Evolutionary conservation across 2,888 invertebrate species (phyloP), one percentile per base, ranked within the genome.

Genomic region (Adelognathus sp.): DNA sequence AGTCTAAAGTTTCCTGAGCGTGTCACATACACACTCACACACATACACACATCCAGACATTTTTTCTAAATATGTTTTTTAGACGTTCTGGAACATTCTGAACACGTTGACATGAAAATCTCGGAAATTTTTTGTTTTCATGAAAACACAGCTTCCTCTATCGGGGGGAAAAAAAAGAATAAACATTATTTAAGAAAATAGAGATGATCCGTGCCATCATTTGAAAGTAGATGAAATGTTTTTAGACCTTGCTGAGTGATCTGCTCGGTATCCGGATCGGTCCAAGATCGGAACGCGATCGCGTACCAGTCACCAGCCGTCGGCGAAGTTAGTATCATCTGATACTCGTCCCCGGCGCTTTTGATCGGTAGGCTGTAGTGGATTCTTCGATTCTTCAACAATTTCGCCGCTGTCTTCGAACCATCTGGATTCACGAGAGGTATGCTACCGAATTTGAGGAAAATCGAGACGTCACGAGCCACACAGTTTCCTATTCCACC

Each of bases 391-490:
- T 14, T 93, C 79, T 92, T 92, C 75, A 95, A 90, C 85, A 95
- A 94, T 80, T 94, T 92, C 74, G 94, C 94, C 0, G 96, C 96
- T 87, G 96, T 96, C 56, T 94, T 93, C 52, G 96, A 95, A 79
- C 96, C 96, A 88, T 97, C 96, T 1, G 97, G 96, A 88, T 95
- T 95, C 76, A 97, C 94, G 2, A 97, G 95, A 21, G 98, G 97
- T 86, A 96, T 95, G 56, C 97, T 95, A 14, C 96, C 96, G 83
- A 95, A 94, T 89, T 97, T 97, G 69, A 98, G 91, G 87, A 95
- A 94, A 84, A 95, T 92, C 82, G 95, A 92, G 63, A 96, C 94
- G 85, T 95, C 93, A 86, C 93, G 93, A 3, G 94, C 92, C 56
- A 91, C 90, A 88, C 95, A 95, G 73, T 83, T 86, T 71, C 90